These are phyloP conservation scores for Typhlomys cinereus DNA, from an alignment of 2,113 vertebrate species.

Conservation along the genomic window DNA sequence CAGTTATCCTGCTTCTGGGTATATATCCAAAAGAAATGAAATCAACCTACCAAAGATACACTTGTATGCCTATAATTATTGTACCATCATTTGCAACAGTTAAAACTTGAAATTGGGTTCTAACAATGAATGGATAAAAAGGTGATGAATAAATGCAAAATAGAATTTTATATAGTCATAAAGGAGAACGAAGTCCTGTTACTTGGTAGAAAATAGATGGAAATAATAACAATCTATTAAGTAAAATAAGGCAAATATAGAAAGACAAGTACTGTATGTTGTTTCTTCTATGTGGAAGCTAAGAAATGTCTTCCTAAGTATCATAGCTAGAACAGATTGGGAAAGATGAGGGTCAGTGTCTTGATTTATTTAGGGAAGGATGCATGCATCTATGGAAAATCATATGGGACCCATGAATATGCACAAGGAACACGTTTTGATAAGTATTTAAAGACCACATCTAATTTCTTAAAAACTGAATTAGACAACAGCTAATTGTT, in stretches of 20 bases:
- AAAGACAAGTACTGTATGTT: not conserved
- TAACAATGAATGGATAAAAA: not conserved
- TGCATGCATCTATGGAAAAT: not conserved
- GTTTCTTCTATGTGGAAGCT: not conserved
- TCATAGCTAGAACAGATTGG: not conserved
- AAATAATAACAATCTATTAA: not conserved
- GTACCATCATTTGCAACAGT: not conserved
- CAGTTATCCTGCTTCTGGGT: not conserved
- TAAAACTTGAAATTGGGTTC: not conserved
- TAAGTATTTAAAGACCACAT: not conserved
- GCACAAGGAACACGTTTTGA: not conserved
- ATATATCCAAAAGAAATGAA: not conserved
- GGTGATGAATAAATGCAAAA: not conserved
- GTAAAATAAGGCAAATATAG: not conserved
- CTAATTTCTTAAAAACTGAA: slow-evolving; percentile 3
- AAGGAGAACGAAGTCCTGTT: not conserved
- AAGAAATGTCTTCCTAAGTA: not conserved
- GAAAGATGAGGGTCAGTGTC: not conserved
- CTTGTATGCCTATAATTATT: not conserved
- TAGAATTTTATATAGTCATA: not conserved
- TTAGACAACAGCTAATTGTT: slow-evolving; percentile 19
- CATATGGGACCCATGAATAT: not conserved
- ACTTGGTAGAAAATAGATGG: not conserved
- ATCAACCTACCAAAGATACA: not conserved
- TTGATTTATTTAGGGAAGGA: not conserved